Evolutionary conservation across 2,888 invertebrate genomes (phyloP).

Genomic region (Rapana venosa): DNA sequence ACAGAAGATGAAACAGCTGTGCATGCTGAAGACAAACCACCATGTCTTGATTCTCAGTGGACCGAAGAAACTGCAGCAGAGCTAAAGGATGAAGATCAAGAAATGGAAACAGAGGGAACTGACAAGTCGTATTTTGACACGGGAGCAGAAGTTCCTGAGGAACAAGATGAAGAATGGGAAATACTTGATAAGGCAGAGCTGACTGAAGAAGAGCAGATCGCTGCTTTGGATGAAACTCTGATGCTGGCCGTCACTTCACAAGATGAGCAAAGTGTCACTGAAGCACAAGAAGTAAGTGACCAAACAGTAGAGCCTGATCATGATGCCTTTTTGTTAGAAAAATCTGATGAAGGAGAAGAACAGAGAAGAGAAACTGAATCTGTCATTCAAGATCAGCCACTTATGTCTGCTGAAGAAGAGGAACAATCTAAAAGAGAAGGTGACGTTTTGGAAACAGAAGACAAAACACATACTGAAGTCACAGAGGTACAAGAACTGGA

Average conservation of each 20-base stretch:
- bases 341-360: background rate
- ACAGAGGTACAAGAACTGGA: background rate
- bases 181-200: constrained; percentile 59
- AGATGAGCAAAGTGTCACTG: background rate
- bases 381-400: background rate
- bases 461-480: background rate
- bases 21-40: background rate
- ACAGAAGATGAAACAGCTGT: background rate
- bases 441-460: background rate
- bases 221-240: constrained; percentile 36
- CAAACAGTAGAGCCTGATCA: background rate
- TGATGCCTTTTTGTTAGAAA: no score
- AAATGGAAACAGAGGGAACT: background rate
- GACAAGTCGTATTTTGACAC: background rate
- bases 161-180: constrained; percentile 62
- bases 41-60: background rate
- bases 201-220: constrained; percentile 41
- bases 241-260: background rate
- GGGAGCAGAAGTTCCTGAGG: constrained; percentile 10
- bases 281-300: background rate
- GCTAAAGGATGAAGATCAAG: background rate
- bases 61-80: background rate
- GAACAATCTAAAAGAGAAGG: background rate
- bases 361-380: background rate
- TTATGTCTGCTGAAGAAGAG: background rate